These are phyloP conservation scores for Rattus norvegicus DNA, from an alignment of 2,113 vertebrate genomes.

Conservation along the genomic window DNA sequence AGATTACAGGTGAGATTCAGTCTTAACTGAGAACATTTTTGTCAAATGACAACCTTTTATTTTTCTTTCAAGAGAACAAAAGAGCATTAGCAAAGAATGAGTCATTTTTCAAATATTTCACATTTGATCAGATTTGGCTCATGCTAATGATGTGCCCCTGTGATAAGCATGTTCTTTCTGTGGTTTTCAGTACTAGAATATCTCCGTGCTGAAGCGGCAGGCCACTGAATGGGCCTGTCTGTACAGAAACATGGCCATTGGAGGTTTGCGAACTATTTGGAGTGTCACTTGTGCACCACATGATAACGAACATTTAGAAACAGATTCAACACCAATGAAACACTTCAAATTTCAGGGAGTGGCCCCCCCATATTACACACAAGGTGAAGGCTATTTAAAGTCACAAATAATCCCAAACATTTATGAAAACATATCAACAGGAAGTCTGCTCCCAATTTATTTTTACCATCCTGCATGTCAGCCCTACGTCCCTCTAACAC, in stretches of 20 bases:
- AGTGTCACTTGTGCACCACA: constrained; percentile 60
- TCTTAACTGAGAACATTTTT: constrained; percentile 57
- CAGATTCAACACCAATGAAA: constrained; percentile 57
- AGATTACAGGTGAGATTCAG: constrained; percentile 46
- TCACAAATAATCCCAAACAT: constrained; percentile 81
- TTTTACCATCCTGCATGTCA: constrained; percentile 67
- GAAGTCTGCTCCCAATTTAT: constrained; percentile 73
- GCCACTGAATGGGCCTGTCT: constrained; percentile 2
- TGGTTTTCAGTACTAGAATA: constrained; percentile 57
- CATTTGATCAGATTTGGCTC: constrained; percentile 41
- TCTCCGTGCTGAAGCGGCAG: constrained; percentile 43
- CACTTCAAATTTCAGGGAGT: constrained; percentile 46
- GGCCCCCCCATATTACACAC: constrained; percentile 66
- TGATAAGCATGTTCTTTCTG: not conserved
- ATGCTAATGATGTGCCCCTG: constrained; percentile 1
- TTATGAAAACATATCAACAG: constrained; percentile 82
- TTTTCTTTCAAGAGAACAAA: constrained; percentile 69
- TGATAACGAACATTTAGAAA: constrained; percentile 70
- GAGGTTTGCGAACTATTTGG: constrained; percentile 34
- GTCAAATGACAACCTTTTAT: constrained; percentile 60
- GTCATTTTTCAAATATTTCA: constrained; percentile 42
- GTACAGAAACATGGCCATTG: constrained; percentile 22
- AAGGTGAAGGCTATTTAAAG: constrained; percentile 78
- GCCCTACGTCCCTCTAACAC: constrained; percentile 46
- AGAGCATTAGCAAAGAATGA: constrained; percentile 69